Evolutionary conservation across 2,113 vertebrate genomes (phyloP).

Genomic region (Amphilophus citrinellus): DNA sequence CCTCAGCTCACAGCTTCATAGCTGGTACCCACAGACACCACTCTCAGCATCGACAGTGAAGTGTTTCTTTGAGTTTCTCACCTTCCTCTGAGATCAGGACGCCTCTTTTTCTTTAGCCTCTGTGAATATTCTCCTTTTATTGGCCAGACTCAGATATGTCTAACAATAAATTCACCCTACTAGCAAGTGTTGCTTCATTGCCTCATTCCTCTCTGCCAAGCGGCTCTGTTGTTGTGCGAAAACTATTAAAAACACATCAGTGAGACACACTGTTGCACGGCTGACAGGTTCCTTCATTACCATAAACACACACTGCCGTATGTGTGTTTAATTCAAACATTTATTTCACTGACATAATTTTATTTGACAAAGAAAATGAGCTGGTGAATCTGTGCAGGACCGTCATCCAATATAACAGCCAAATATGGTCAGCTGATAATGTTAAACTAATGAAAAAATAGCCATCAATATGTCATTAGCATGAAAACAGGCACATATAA

Average conservation of each 20-base stretch:
- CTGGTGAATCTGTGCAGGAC: neutral
- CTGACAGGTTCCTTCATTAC: neutral
- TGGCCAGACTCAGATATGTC: neutral
- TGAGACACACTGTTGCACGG: neutral
- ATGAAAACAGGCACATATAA: too few relatives aligned
- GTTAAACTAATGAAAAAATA: too few relatives aligned
- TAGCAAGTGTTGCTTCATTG: neutral
- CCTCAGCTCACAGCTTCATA: neutral
- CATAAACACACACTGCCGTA: neutral
- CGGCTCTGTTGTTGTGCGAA: neutral
- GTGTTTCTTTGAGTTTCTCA: neutral
- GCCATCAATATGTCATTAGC: too few relatives aligned
- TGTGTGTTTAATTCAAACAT: conserved; percentile 1
- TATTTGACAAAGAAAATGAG: neutral
- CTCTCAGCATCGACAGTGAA: neutral
- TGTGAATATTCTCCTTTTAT: neutral
- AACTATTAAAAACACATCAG: neutral
- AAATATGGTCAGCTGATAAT: neutral
- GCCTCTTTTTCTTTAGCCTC: neutral
- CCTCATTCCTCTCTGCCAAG: neutral
- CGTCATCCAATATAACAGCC: neutral
- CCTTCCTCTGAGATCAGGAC: neutral
- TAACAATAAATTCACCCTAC: neutral
- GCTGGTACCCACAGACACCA: neutral
- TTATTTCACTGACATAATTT: neutral